Evolutionary conservation across 2,888 invertebrate genomes (phyloP), one percentile per base, ranked within the genome.

Genomic region (Cartodere bifasciata): DNA sequence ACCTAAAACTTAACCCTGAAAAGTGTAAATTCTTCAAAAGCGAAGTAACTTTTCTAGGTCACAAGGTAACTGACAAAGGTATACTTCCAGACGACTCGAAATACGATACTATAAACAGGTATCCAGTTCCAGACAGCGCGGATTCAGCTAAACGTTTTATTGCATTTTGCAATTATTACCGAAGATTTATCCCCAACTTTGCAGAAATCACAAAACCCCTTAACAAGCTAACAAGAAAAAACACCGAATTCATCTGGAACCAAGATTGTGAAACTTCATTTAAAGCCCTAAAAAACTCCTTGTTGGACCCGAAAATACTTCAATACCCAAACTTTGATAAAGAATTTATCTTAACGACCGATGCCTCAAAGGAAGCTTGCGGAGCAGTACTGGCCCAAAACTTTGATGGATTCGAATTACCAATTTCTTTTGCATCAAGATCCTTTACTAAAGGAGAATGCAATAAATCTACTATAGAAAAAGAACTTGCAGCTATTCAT

Each of bases 1-100:
- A 36, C 17, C 21, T 37, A 9, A 39, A 38, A 34, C 24, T 38
- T 9, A 38, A 37, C 24, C 34, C 35, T 7, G 26, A 31, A 23
- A 38, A 36, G 24, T 34, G 23, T 10, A 23, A 23, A 24, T 39
- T 35, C 22, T 37, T 39, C n/a, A 27, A 16, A 27, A 31, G 28
- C 4, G 29, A 38, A 29, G 31, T 31, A 5, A 25, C 27, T 4
- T 29, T 23, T 29, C 25, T 34, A 25, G 36, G 31, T 16, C 36
- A 33, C 22, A 34, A 29, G 25, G 23, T 26, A 11, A 15, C 22
- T 15, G 23, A 32, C 16, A 28, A 26, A 20, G 31, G 26, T 6
- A 26, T 26, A 28, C 36, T 6, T 23, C 30, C n/a, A n/a, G n/a
- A n/a, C n/a, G n/a, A n/a, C n/a, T n/a, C n/a, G n/a, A n/a, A n/a